Evolutionary conservation across 2,113 vertebrate genomes (phyloP), one percentile per base, ranked within the genome.

Genomic region (Anas platyrhynchos): DNA sequence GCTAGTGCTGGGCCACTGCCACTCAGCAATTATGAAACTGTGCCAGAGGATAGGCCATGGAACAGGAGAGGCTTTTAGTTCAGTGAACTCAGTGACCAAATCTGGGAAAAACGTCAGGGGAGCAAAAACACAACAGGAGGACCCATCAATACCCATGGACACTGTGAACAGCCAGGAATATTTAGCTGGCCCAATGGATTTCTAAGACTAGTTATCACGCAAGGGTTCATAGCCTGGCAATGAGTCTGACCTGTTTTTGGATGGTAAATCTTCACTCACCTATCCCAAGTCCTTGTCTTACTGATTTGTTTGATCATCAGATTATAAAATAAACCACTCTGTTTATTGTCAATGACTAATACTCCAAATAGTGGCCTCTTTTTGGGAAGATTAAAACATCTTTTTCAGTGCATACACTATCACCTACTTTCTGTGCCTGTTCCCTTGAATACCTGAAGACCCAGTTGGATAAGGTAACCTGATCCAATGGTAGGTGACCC

Each of bases 1-100:
- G 95, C 86, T 95, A 95, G 59, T 66, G 63, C 91, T 77, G 90
- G 91, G 86, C 91, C 94, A 93, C 73, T 26, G 13, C 55, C 95
- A 93, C 54, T 44, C 71, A 94, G 71, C 62, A 77, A 67, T 73
- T 74, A 48, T 16, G 26, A 17, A 54, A 3, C 68, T 2, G 0
- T 36, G 77, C 80, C 90, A 94, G 83, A 65, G 86, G 62, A 86
- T 84, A 94, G 82, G 32, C 29, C 10, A 1, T 61, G 72, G 31
- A 91, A n/a, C 15, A 34, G 32, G n/a, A 80, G n/a, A 86, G 69
- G 18, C 1, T 83, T 79, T 3, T 5, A 59, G 26, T 58, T n/a
- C 50, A 59, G 36, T 59, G 67, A 79, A 89, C 67, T 27, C 74
- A 6, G 44, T 65, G 71, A 65, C 81, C 6, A 0, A 14, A 61